Evolutionary conservation across 1,140 invertebrate genomes (phyloP).

Genomic region (Hylaeus volcanicus): DNA sequence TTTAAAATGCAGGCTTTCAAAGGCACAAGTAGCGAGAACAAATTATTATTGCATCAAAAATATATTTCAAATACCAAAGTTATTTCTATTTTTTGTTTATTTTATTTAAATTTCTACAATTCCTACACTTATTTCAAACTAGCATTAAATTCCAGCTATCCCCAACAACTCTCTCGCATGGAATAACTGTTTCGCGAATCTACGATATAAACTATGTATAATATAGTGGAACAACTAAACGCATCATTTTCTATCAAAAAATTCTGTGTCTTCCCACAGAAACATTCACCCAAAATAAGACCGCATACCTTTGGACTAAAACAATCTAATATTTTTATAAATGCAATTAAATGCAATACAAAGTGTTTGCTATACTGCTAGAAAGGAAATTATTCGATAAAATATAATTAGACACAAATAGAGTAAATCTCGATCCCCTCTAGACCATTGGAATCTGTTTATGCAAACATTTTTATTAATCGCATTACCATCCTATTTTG

Average conservation of each 20-base stretch:
- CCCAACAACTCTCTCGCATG: too few species aligned
- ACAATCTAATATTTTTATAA: neutral
- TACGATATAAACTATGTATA: too few species aligned
- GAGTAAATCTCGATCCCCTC: neutral
- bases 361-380: neutral
- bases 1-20: neutral
- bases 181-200: too few species aligned
- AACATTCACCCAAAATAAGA: neutral
- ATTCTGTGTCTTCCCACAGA: too few species aligned
- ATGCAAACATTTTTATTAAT: neutral
- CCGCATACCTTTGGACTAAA: neutral
- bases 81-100: too few species aligned
- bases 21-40: neutral
- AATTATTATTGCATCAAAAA: neutral
- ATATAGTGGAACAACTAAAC: too few species aligned
- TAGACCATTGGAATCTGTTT: neutral
- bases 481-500: constrained; percentile 75
- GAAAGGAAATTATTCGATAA: constrained; percentile 13
- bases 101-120: neutral
- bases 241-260: too few species aligned
- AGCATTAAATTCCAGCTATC: neutral
- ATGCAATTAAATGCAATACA: constrained; percentile 6
- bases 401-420: neutral
- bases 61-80: constrained; percentile 6
- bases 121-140: neutral